A percentile compares a stretch with the other conserved stretches of the same genome.
Conservation (phyloP, 2,113 vertebrate genomes). For the Pyxicephalus adspersus region DNA sequence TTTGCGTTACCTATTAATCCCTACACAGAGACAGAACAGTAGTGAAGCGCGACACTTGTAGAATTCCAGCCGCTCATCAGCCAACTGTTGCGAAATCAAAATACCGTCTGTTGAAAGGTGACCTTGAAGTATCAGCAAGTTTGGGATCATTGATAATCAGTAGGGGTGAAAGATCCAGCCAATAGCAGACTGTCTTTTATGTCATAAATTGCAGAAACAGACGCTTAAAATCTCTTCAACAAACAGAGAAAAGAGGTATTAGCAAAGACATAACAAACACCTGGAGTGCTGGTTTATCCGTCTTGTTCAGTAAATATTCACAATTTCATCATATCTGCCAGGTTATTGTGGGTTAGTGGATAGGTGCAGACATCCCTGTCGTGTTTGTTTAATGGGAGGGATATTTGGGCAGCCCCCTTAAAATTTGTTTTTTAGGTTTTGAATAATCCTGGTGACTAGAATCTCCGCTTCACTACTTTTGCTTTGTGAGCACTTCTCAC, state of each 20-base stretch:
- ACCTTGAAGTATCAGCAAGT: not conserved
- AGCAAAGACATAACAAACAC: conserved; percentile 13
- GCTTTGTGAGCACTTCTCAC: too few relatives aligned
- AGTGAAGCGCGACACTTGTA: not conserved
- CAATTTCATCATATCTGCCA: not conserved
- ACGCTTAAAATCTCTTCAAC: conserved; percentile 15
- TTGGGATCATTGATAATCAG: not conserved
- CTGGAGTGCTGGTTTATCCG: not conserved
- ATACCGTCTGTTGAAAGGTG: not conserved
- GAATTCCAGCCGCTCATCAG: not conserved
- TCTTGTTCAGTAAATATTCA: not conserved
- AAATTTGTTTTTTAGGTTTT: too few relatives aligned
- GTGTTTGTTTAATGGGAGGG: not conserved
- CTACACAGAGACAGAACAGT: not conserved
- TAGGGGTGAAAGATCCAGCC: not conserved
- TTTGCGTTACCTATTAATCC: not conserved
- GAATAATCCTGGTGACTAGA: too few relatives aligned
- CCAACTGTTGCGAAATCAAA: not conserved
- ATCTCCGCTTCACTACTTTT: too few relatives aligned
- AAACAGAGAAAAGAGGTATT: not conserved
- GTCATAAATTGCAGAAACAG: not conserved
- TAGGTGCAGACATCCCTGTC: not conserved
- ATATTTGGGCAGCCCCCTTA: too few relatives aligned
- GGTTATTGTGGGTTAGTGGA: not conserved
- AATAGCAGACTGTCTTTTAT: too few relatives aligned